Conservation (phyloP, 2,888 invertebrate species). For the Uloborus plumipes region DNA sequence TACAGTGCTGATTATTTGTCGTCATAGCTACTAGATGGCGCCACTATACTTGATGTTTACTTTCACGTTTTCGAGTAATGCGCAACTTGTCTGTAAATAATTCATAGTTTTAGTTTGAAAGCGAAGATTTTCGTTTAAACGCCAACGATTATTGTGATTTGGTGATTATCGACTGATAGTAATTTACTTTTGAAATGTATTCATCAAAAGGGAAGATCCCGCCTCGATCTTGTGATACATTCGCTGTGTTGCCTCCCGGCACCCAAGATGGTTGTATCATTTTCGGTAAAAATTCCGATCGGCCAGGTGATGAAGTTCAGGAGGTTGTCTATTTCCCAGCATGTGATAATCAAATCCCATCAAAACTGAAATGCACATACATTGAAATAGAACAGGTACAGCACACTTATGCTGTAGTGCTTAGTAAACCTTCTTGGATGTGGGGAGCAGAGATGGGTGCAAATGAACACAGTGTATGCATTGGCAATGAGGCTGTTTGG, state of each 20-base stretch:
- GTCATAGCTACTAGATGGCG: no score
- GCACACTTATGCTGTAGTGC: constrained; percentile 78
- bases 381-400: constrained; percentile 77
- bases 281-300: constrained; percentile 85
- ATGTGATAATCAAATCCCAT: constrained; percentile 70
- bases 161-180: no score
- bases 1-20: no score
- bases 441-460: constrained; percentile 92
- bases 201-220: not conserved
- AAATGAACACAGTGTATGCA: constrained; percentile 82
- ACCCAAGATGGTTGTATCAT: constrained; percentile 79
- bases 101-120: no score
- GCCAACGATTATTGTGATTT: not conserved
- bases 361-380: constrained; percentile 78
- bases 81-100: no score
- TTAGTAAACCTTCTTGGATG: constrained; percentile 85
- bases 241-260: constrained; percentile 81
- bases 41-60: no score
- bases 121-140: not conserved
- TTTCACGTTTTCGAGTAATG: no score
- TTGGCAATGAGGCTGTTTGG: constrained; percentile 82
- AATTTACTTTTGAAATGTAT: not conserved
- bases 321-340: constrained; percentile 78
- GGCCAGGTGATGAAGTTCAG: constrained; percentile 81
- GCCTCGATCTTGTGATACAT: constrained; percentile 77